Conservation (phyloP, 1,140 invertebrate species). For the Bursaphelenchus mucronatus region DNA sequence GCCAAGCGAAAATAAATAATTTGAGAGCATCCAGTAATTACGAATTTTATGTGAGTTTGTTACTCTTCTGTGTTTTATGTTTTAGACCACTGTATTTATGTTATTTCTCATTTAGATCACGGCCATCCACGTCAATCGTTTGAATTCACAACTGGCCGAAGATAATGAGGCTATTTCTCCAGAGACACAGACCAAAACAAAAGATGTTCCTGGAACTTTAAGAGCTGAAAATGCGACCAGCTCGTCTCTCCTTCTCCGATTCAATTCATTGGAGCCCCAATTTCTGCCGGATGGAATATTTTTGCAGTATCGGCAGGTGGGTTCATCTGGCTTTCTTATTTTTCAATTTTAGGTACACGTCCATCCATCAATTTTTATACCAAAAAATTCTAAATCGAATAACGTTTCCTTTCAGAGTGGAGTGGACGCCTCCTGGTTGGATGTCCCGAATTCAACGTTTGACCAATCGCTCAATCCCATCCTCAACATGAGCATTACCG, state of each 20-base stretch:
- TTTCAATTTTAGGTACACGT: slow-evolving; percentile 1
- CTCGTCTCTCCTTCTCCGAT: slow-evolving; percentile 45
- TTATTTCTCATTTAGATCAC: slow-evolving; percentile 36
- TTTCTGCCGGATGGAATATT: slow-evolving; percentile 35
- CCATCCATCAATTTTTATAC: slow-evolving; percentile 1
- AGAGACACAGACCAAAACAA: slow-evolving; percentile 47
- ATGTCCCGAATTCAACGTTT: slow-evolving; percentile 49
- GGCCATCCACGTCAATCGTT: slow-evolving; percentile 51
- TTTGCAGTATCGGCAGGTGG: slow-evolving; percentile 51
- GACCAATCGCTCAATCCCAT: slow-evolving; percentile 19
- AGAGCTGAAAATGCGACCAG: slow-evolving; percentile 55
- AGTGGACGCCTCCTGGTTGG: slow-evolving; percentile 45
- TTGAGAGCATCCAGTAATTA: slow-evolving; percentile 55
- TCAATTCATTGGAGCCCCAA: slow-evolving; percentile 50
- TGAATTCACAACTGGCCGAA: slow-evolving; percentile 51
- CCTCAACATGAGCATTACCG: slow-evolving; percentile 39
- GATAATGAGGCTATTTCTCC: slow-evolving; percentile 55
- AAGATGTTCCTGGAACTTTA: slow-evolving; percentile 55
- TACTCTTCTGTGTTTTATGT: slow-evolving; percentile 15
- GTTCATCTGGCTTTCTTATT: slow-evolving; percentile 13
- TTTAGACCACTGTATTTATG: slow-evolving; percentile 2
- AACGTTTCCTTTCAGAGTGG: slow-evolving; percentile 30
- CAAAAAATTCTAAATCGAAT: slow-evolving; percentile 17
- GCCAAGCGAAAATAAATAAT: slow-evolving; percentile 57
- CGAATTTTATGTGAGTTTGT: slow-evolving; percentile 55